These are phyloP conservation scores for Lepidocyrtinus sp. DNA, from an alignment of 2,888 invertebrate genomes.

Conservation along the genomic window DNA sequence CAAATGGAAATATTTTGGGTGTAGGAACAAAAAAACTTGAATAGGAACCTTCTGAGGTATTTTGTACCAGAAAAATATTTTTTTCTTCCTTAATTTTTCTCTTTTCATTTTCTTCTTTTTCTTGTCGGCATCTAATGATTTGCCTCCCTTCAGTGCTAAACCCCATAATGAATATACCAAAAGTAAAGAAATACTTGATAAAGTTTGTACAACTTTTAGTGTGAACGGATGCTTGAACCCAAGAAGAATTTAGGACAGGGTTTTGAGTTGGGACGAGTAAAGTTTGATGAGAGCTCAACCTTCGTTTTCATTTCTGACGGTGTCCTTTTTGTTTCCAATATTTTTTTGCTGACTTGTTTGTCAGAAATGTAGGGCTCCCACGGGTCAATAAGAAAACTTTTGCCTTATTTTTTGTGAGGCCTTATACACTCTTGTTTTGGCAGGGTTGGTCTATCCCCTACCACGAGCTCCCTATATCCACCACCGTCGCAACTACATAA, in stretches of 20 bases:
- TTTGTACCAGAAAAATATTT: background rate
- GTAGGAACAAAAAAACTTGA: background rate
- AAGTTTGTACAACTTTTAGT: no score
- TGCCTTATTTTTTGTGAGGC: slow-evolving; percentile 45
- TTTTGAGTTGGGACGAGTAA: slow-evolving; percentile 6
- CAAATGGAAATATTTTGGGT: background rate
- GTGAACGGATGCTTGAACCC: no score
- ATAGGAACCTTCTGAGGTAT: background rate
- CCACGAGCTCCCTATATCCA: background rate
- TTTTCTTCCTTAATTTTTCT: background rate
- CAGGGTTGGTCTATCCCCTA: slow-evolving; percentile 24
- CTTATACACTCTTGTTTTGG: slow-evolving; percentile 49
- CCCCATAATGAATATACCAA: no score
- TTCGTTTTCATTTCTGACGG: background rate
- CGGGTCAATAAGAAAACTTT: slow-evolving; percentile 29
- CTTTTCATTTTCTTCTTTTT: no score
- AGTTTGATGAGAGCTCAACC: background rate
- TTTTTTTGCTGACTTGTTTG: slow-evolving; percentile 24
- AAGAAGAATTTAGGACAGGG: background rate
- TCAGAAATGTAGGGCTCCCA: slow-evolving; percentile 20
- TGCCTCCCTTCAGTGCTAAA: no score
- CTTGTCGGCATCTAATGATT: no score
- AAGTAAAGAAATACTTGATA: no score
- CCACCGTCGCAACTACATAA: background rate
- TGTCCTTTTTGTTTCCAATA: background rate